phyloP scores from a whole-genome alignment of 2,888 invertebrate species.

The Thecophora atra region DNA sequence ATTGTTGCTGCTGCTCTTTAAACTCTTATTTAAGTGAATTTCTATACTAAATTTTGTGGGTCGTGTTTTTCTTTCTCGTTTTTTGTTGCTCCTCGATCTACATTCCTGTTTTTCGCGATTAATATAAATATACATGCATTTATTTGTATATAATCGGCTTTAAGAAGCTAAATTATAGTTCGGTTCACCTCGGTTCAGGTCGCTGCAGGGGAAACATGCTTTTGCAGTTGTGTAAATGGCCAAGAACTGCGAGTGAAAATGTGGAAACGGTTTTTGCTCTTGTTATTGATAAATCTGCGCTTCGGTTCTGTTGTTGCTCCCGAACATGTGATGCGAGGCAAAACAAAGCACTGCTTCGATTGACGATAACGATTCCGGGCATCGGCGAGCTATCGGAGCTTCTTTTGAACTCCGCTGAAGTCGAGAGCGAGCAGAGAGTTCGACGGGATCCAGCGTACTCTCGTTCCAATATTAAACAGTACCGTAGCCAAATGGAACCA shows the following conservation, averaged over 20 bases:
- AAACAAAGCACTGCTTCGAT: no score
- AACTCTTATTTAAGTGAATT: slow-evolving; percentile 25
- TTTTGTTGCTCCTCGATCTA: background rate
- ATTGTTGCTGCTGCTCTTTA: slow-evolving; percentile 33
- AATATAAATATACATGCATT: background rate
- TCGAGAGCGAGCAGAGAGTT: background rate
- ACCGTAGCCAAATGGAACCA: background rate
- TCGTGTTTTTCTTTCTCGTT: no score
- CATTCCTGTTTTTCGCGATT: slow-evolving; percentile 1
- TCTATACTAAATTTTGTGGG: slow-evolving; percentile 29
- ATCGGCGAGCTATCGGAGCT: no score
- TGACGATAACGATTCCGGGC: no score
- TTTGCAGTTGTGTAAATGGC: no score
- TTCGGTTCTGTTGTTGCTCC: no score
- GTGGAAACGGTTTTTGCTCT: slow-evolving; percentile 6
- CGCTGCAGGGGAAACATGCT: background rate
- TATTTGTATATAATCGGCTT: background rate
- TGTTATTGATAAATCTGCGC: background rate
- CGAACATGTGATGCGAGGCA: no score
- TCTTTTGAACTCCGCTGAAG: no score
- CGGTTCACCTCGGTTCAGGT: no score
- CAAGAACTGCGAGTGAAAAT: slow-evolving; percentile 9
- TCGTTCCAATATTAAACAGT: no score
- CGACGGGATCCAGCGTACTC: no score
- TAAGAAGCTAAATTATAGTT: no score